These are phyloP conservation scores for Agrochola lota DNA, from an alignment of 2,888 invertebrate species.

Conservation along the genomic window DNA sequence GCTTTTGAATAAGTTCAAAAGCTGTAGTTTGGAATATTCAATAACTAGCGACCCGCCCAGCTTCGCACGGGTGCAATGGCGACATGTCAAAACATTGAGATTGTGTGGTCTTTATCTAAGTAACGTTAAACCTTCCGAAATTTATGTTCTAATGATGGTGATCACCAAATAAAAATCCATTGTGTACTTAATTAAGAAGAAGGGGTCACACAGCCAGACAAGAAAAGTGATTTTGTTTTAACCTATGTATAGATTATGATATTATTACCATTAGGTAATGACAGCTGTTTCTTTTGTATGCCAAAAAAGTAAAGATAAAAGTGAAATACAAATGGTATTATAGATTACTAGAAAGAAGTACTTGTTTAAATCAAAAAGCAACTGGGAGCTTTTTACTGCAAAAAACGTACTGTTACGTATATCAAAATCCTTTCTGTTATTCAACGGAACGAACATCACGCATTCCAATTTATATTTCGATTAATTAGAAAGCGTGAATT, in stretches of 20 bases:
- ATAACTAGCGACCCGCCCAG: too few relatives aligned
- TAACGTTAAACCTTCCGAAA: too few relatives aligned
- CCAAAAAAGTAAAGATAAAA: background rate
- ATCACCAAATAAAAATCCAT: too few relatives aligned
- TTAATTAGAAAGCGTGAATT: conserved; percentile 2
- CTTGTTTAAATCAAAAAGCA: background rate
- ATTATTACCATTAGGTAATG: background rate
- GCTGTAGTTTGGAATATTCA: background rate
- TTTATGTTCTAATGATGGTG: too few relatives aligned
- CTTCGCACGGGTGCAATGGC: too few relatives aligned
- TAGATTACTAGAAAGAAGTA: background rate
- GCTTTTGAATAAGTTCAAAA: too few relatives aligned
- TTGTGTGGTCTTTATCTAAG: too few relatives aligned
- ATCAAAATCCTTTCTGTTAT: background rate
- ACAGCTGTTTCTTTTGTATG: background rate
- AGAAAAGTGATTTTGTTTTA: too few relatives aligned
- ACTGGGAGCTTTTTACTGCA: too few relatives aligned
- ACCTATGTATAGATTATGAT: background rate
- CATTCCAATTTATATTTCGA: conserved; percentile 1
- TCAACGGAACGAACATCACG: background rate
- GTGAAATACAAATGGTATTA: background rate
- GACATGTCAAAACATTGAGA: too few relatives aligned
- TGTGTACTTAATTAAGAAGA: too few relatives aligned
- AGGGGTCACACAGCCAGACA: too few relatives aligned
- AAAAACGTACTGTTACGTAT: background rate